Evolutionary conservation across 2,113 vertebrate genomes (phyloP).

Genomic region (Amazona vittata): DNA sequence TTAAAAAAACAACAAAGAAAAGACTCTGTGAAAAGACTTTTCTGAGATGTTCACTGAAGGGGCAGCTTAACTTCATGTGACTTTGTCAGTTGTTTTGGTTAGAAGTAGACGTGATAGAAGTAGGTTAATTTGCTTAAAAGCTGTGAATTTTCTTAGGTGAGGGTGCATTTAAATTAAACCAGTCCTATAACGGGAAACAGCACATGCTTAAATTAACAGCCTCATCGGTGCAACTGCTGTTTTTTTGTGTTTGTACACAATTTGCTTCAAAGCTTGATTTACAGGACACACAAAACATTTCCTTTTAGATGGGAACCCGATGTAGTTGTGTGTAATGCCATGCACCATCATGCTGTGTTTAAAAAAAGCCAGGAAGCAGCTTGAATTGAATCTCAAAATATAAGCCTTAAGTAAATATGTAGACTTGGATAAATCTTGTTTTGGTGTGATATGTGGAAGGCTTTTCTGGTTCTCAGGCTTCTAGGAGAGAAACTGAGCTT

Average conservation of each 20-base stretch:
- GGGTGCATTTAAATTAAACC: background rate
- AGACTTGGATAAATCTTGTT: background rate
- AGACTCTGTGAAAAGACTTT: background rate
- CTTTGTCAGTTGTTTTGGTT: background rate
- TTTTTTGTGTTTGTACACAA: background rate
- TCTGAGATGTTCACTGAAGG: background rate
- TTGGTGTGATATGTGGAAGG: background rate
- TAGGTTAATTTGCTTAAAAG: background rate
- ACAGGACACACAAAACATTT: constrained; percentile 18
- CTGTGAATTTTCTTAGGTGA: background rate
- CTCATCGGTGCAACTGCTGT: background rate
- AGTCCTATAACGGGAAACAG: background rate
- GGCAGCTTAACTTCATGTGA: background rate
- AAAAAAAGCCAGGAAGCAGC: constrained; percentile 62
- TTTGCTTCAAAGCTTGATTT: constrained; percentile 31
- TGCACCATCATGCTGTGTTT: constrained; percentile 11
- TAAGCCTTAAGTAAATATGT: constrained; percentile 36
- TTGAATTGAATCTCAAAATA: constrained; percentile 59
- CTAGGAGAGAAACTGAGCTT: constrained; percentile 6
- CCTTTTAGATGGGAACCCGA: constrained; percentile 38
- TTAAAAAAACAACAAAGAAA: background rate
- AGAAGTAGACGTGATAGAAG: background rate
- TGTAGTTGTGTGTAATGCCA: background rate
- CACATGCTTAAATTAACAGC: background rate
- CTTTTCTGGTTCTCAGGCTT: background rate